A percentile compares a stretch with the other conserved stretches of the same genome.
phyloP scores from a whole-genome alignment of 2,113 vertebrate genomes.

The Antigone vipio region DNA sequence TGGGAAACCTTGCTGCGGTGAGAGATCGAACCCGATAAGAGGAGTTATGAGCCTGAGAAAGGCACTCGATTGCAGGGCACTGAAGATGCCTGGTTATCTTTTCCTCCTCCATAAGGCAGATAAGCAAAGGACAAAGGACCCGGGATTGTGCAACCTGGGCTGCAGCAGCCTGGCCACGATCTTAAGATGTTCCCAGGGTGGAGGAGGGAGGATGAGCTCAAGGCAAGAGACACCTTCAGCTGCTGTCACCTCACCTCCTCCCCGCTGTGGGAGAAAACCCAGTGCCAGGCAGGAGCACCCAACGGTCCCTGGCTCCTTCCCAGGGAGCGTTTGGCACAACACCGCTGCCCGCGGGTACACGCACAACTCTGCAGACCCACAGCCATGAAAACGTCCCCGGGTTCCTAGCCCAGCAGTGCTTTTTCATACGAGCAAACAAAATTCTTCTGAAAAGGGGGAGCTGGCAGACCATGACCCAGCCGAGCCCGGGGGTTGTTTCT shows the following conservation, averaged over 20 bases:
- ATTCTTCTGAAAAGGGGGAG: background rate
- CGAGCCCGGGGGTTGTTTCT: background rate
- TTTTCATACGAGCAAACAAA: background rate
- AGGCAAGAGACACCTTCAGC: background rate
- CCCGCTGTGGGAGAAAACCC: background rate
- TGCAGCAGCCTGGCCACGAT: background rate
- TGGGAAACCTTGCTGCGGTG: conserved; percentile 61
- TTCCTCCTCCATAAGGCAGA: conserved; percentile 49
- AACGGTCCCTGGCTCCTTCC: background rate
- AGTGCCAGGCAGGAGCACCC: background rate
- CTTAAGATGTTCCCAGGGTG: conserved; percentile 16
- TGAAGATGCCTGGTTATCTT: conserved; percentile 53
- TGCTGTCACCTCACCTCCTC: background rate
- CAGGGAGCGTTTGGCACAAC: fast-evolving
- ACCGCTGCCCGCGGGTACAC: background rate
- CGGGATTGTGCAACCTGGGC: background rate
- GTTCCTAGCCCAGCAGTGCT: background rate
- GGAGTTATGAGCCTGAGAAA: conserved; percentile 64
- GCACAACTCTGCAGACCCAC: background rate
- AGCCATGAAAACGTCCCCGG: fast-evolving
- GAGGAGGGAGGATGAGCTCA: background rate
- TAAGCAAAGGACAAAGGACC: conserved; percentile 63
- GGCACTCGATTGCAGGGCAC: background rate
- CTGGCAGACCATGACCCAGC: background rate
- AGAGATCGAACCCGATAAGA: conserved; percentile 64